A percentile compares a stretch with the other conserved stretches of the same genome.
These are phyloP conservation scores for Halocynthia aurantium DNA, from an alignment of 23 tunicate species.

Conservation along the genomic window DNA sequence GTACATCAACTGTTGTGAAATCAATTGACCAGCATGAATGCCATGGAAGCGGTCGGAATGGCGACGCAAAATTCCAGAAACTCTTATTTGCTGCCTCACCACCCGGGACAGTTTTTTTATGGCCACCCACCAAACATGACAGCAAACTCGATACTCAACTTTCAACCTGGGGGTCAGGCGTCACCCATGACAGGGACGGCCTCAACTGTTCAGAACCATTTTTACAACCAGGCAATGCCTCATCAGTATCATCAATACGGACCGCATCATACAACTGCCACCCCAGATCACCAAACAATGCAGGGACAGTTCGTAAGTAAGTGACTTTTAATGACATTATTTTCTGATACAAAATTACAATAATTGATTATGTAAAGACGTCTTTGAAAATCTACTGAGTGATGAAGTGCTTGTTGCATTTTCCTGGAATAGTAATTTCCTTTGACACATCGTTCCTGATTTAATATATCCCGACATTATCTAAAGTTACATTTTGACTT, in stretches of 20 bases:
- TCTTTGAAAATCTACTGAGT: too few species aligned
- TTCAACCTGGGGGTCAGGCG: slow-evolving; percentile 19
- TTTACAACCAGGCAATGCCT: slow-evolving; percentile 21
- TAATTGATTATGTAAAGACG: too few species aligned
- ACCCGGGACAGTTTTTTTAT: slow-evolving; percentile 19
- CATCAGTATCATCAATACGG: slow-evolving; percentile 20
- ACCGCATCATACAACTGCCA: slow-evolving; percentile 7
- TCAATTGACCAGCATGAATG: neutral
- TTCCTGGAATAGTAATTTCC: too few species aligned
- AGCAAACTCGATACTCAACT: slow-evolving; percentile 8
- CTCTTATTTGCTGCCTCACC: slow-evolving; percentile 8
- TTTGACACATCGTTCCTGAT: too few species aligned
- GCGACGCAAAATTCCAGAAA: slow-evolving; percentile 6
- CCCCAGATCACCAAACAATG: slow-evolving; percentile 9
- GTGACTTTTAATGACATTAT: neutral
- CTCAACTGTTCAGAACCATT: slow-evolving; percentile 11
- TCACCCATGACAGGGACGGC: slow-evolving; percentile 24
- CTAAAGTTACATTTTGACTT: too few species aligned
- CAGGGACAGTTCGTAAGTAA: slow-evolving; percentile 20
- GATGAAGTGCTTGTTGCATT: too few species aligned
- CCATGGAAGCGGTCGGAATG: slow-evolving; percentile 29
- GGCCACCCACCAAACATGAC: slow-evolving; percentile 24
- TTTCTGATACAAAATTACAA: too few species aligned
- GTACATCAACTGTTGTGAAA: too few species aligned
- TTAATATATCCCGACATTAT: too few species aligned